Percentiles rank a stretch among this genome's conserved stretches.
Evolutionary conservation across 2,888 invertebrate species (phyloP).

Genomic region (Acronicta psi): DNA sequence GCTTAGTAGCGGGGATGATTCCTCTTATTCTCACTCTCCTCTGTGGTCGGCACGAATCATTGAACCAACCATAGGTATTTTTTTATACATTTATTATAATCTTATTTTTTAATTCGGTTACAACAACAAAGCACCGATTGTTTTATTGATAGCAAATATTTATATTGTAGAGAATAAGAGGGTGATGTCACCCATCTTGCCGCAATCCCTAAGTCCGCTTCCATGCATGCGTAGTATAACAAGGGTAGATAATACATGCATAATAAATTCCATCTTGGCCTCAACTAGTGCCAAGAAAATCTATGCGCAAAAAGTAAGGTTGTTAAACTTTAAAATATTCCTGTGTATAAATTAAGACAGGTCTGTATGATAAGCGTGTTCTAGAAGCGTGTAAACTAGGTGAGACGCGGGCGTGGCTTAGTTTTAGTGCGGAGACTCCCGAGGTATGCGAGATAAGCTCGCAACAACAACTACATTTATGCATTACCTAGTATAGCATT

Average conservation of each 20-base stretch:
- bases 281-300: slow-evolving; percentile 34
- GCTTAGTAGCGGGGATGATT: too few species aligned
- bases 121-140: too few species aligned
- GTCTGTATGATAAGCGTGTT: slow-evolving; percentile 13
- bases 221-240: too few species aligned
- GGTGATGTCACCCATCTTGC: too few species aligned
- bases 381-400: slow-evolving; percentile 4
- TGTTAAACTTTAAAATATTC: slow-evolving; percentile 7
- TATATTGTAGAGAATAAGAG: too few species aligned
- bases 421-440: slow-evolving; percentile 1
- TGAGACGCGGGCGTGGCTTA: not conserved
- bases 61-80: too few species aligned
- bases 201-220: too few species aligned
- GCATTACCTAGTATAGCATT: slow-evolving; percentile 18
- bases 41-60: too few species aligned
- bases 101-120: too few species aligned
- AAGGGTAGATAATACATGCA: not conserved
- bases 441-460: slow-evolving; percentile 15
- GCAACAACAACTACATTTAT: slow-evolving; percentile 24
- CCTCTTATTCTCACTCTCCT: too few species aligned
- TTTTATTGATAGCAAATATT: too few species aligned
- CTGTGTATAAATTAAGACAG: slow-evolving; percentile 24
- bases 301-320: slow-evolving; percentile 12
- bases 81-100: too few species aligned
- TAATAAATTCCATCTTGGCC: slow-evolving; percentile 37